Evolutionary conservation across 2,113 vertebrate genomes (phyloP).

Genomic region (Tenebrosternarchus preto): DNA sequence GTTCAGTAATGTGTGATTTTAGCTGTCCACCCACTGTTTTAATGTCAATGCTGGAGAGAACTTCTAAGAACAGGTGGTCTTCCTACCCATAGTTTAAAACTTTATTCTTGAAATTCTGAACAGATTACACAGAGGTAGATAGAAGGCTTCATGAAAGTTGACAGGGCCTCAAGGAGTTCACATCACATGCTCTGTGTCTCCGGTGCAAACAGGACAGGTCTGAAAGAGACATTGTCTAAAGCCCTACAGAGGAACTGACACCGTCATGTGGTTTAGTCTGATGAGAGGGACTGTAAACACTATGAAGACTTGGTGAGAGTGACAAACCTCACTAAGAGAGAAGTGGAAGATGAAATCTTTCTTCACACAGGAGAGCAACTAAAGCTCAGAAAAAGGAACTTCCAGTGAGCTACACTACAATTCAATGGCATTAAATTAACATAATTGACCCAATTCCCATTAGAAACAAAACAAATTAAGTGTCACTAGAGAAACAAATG

Average conservation of each 20-base stretch:
- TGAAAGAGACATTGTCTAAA: neutral
- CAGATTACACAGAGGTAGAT: neutral
- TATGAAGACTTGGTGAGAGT: neutral
- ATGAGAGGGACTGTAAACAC: neutral
- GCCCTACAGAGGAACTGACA: neutral
- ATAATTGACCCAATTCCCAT: neutral
- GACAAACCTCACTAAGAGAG: neutral
- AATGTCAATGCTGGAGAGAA: neutral
- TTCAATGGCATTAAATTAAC: neutral
- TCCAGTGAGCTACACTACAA: neutral
- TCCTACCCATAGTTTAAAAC: neutral
- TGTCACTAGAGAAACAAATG: neutral
- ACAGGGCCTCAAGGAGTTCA: neutral
- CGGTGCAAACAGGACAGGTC: neutral
- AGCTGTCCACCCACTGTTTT: neutral
- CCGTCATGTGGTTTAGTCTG: neutral
- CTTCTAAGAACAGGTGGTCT: neutral
- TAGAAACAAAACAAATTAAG: neutral
- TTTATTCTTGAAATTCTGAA: neutral
- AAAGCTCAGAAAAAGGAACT: neutral
- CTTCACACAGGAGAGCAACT: neutral
- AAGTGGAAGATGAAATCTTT: neutral
- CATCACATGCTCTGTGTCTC: slow-evolving; percentile 5
- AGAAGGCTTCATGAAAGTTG: neutral
- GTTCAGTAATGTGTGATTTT: too few relatives aligned